Evolutionary conservation across 2,797 vertebrate species (phyloP).

Genomic region (Xyrichtys novacula): DNA sequence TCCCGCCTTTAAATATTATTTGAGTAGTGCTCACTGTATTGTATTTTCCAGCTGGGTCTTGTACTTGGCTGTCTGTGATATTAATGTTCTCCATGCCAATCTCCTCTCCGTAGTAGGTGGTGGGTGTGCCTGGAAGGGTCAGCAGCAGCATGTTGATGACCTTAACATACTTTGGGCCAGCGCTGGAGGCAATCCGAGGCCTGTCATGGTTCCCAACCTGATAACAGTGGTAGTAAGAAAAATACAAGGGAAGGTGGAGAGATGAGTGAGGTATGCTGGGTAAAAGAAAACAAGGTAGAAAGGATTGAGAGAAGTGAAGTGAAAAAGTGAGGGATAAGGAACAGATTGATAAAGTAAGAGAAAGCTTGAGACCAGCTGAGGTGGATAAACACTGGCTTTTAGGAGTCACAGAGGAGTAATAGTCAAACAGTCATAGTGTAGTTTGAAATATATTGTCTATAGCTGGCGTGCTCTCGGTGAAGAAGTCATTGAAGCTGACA

Average conservation of each 20-base stretch:
- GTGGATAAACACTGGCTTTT: not conserved
- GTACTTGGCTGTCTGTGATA: slow-evolving; percentile 77
- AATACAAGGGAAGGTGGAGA: not conserved
- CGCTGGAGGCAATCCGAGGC: slow-evolving; percentile 88
- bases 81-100: slow-evolving; percentile 94
- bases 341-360: not conserved
- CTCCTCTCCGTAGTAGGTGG: slow-evolving; percentile 98
- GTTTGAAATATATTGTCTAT: not conserved
- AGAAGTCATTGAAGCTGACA: not conserved
- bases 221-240: slow-evolving; percentile 3
- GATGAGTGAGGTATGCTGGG: not conserved
- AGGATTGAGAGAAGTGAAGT: not conserved
- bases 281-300: not conserved
- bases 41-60: slow-evolving; percentile 78
- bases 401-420: not conserved
- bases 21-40: slow-evolving; percentile 78
- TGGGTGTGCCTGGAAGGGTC: slow-evolving; percentile 94
- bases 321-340: not conserved
- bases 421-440: not conserved
- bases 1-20: too few relatives aligned
- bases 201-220: slow-evolving; percentile 91
- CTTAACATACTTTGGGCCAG: slow-evolving; percentile 83
- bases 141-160: slow-evolving; percentile 95
- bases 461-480: not conserved
- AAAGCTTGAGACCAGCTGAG: not conserved